phyloP scores from a whole-genome alignment of 2,113 vertebrate genomes.

The Theropithecus gelada region DNA sequence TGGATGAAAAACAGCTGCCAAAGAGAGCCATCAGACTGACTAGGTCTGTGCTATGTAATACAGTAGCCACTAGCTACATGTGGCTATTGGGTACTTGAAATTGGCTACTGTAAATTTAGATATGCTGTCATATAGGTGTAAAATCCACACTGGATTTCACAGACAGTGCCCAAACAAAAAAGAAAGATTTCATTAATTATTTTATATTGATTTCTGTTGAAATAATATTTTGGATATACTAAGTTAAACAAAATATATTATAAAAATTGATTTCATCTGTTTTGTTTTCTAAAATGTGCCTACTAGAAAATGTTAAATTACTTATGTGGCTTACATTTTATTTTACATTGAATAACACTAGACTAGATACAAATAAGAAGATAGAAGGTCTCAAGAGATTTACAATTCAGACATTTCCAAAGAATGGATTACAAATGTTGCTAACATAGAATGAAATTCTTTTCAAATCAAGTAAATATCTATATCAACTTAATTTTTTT shows the following conservation, averaged over 20 bases:
- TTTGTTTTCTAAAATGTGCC: conserved; percentile 19
- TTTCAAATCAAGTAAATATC: conserved; percentile 20
- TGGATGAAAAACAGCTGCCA: not conserved
- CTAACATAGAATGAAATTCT: conserved; percentile 30
- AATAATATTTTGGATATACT: conserved; percentile 35
- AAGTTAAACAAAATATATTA: conserved; percentile 19
- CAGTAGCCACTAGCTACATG: not conserved
- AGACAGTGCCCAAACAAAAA: not conserved
- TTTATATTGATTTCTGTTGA: conserved; percentile 8
- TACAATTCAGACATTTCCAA: conserved; percentile 30
- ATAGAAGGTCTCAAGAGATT: not conserved
- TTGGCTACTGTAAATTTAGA: not conserved
- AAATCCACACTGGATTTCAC: not conserved
- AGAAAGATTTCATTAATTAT: not conserved
- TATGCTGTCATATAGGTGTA: not conserved
- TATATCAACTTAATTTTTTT: not conserved
- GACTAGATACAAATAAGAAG: conserved; percentile 15
- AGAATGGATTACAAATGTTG: conserved; percentile 38
- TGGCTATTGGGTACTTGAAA: not conserved
- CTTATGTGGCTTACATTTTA: not conserved
- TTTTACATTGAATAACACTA: not conserved
- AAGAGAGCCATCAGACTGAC: not conserved
- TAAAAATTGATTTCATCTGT: not conserved
- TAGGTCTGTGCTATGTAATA: not conserved
- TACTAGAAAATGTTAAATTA: conserved; percentile 19